Evolutionary conservation across 2,888 invertebrate species (phyloP), one percentile per base, ranked within the genome.

Genomic region (Apodemia zela): DNA sequence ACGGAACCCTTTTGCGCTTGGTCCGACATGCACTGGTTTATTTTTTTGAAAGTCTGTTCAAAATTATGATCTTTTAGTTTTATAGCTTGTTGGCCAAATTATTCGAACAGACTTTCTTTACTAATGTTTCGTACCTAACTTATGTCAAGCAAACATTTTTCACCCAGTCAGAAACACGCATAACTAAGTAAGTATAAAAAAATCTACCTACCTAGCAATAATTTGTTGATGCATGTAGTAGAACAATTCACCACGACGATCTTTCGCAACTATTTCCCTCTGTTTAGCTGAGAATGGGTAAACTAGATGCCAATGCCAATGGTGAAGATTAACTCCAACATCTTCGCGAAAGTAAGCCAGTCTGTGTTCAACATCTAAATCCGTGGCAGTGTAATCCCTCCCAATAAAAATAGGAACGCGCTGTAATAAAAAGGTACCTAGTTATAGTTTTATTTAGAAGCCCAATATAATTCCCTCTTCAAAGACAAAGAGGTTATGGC

Each of bases 311-410:
- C 96, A 96, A 75, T 96, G 96, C 88, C 96, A 96, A 75, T 96
- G 96, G 78, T 96, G 96, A 45, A 95, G 92, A 82, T 96, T 96
- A 66, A 96, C 86, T n/a, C 95, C 95, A 51, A 96, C 82, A 77
- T 97, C 97, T 84, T 97, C 97, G 4, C 97, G 93, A 90, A 95
- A 97, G 78, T 97, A 97, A 1, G 96, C 95, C 67, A 96, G 77
- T 10, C 96, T 94, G 76, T 97, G 97, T 75, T 97, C 97, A 47
- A 94, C 93, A 73, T 97, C 97, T 45, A 95, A 89, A 79, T 97
- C 95, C 0, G 95, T 95, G 2, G 96, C 97, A 0, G 97, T 96
- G 75, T 94, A 97, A 79, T 96, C 95, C 66, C 93, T 85, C 0
- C 96, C 96, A 67, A 97, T 96, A 67, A 94, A 94, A 66, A 97